phyloP scores from a whole-genome alignment of 2,797 vertebrate genomes.

The Coregonus sp. region DNA sequence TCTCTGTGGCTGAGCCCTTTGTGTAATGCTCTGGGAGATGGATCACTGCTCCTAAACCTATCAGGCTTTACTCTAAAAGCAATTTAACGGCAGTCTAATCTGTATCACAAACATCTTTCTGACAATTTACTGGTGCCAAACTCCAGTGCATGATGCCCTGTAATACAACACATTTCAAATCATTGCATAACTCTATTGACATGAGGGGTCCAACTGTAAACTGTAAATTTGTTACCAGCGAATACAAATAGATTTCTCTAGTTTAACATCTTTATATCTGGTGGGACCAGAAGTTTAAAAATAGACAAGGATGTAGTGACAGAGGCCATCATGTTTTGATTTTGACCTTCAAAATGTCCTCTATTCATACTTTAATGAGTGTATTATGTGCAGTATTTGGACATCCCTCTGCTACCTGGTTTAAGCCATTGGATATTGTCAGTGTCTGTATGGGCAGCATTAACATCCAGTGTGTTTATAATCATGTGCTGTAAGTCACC shows the following conservation, averaged over 20 bases:
- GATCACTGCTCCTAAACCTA: background rate
- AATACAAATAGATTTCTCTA: too few species aligned
- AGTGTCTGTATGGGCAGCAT: conserved; percentile 2
- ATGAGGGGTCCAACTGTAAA: background rate
- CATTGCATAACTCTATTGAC: background rate
- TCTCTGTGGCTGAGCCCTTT: conserved; percentile 10
- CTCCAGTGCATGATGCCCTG: background rate
- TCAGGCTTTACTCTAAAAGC: conserved; percentile 4
- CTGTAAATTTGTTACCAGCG: too few species aligned
- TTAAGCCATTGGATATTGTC: too few species aligned
- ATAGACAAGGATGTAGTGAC: too few species aligned
- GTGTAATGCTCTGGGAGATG: too few species aligned
- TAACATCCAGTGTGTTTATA: conserved; percentile 9
- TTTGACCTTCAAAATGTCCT: background rate
- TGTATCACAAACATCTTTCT: background rate
- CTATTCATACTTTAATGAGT: background rate
- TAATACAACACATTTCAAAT: conserved; percentile 4
- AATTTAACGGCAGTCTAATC: conserved; percentile 8
- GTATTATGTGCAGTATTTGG: background rate
- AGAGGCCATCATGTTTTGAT: background rate
- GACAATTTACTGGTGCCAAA: background rate
- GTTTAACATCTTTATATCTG: too few species aligned
- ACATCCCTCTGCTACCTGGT: background rate
- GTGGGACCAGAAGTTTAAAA: too few species aligned
- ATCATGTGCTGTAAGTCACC: conserved; percentile 17